These are phyloP conservation scores for Speoplatyrhinus poulsoni DNA, from an alignment of 2,113 vertebrate genomes.

Conservation along the genomic window DNA sequence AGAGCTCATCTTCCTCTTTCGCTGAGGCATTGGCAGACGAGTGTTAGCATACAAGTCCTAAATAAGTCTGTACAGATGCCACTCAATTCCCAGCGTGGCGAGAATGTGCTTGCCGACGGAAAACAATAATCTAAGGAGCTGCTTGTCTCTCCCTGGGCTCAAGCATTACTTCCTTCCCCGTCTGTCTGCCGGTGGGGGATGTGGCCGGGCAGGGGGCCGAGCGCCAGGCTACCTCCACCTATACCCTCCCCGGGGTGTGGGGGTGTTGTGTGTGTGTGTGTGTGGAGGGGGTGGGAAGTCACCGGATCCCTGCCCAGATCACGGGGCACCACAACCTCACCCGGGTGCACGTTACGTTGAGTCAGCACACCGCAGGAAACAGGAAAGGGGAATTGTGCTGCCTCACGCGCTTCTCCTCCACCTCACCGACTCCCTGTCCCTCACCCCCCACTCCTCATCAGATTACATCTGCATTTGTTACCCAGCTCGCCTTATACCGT, in stretches of 20 bases:
- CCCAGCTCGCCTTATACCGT: too few relatives aligned
- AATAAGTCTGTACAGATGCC: neutral
- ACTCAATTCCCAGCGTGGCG: too few relatives aligned
- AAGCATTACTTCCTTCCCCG: too few relatives aligned
- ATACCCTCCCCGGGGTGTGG: neutral
- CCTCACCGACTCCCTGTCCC: constrained; percentile 41
- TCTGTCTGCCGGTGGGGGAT: constrained; percentile 21
- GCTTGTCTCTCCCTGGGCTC: neutral
- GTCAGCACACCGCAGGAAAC: constrained; percentile 71
- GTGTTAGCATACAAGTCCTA: neutral
- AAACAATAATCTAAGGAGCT: too few relatives aligned
- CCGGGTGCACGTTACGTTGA: constrained; percentile 57
- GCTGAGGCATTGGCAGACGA: too few relatives aligned
- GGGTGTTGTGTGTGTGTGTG: too few relatives aligned
- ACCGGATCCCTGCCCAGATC: constrained; percentile 60
- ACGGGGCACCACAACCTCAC: constrained; percentile 41
- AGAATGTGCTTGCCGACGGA: too few relatives aligned
- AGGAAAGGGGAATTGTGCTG: constrained; percentile 62
- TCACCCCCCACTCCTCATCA: constrained; percentile 38
- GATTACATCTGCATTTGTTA: constrained; percentile 41
- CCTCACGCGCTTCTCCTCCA: constrained; percentile 36
- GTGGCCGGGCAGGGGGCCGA: neutral
- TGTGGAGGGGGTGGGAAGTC: constrained; percentile 27
- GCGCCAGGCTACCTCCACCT: constrained; percentile 8
- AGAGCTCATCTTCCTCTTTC: too few relatives aligned